Percentiles rank a stretch among this genome's conserved stretches.
These are phyloP conservation scores for Heliconius erato DNA, from an alignment of 2,888 invertebrate genomes.

Conservation along the genomic window DNA sequence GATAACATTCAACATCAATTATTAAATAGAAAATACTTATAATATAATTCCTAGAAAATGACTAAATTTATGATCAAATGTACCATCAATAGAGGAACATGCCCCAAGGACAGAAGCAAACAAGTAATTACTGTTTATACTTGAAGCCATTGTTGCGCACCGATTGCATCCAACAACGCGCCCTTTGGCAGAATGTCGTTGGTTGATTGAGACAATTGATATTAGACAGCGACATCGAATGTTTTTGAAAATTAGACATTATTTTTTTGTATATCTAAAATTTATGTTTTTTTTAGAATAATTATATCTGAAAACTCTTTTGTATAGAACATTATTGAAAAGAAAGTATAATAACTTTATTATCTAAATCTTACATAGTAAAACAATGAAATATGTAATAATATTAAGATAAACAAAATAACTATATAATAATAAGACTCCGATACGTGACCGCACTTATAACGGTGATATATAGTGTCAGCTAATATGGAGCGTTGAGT, in stretches of 20 bases:
- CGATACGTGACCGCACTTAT: constrained; percentile 28
- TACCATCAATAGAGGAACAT: constrained; percentile 37
- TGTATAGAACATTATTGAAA: no score
- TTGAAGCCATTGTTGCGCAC: constrained; percentile 54
- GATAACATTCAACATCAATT: not conserved
- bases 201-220: constrained; percentile 59
- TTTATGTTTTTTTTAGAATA: not conserved
- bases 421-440: constrained; percentile 11
- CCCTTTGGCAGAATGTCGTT: constrained; percentile 65
- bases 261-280: not conserved
- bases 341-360: no score
- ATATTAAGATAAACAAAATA: not conserved
- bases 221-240: constrained; percentile 35
- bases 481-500: constrained; percentile 18
- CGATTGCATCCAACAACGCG: constrained; percentile 58
- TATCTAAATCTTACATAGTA: no score
- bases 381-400: not conserved
- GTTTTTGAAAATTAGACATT: constrained; percentile 1
- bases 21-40: not conserved
- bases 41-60: not conserved
- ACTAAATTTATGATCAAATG: constrained; percentile 15
- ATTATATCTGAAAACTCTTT: no score
- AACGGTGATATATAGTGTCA: constrained; percentile 5
- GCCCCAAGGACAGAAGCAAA: constrained; percentile 45
- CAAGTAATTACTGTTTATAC: constrained; percentile 50